Conservation (phyloP, 2,888 invertebrate species). For the Eurois occulta region DNA sequence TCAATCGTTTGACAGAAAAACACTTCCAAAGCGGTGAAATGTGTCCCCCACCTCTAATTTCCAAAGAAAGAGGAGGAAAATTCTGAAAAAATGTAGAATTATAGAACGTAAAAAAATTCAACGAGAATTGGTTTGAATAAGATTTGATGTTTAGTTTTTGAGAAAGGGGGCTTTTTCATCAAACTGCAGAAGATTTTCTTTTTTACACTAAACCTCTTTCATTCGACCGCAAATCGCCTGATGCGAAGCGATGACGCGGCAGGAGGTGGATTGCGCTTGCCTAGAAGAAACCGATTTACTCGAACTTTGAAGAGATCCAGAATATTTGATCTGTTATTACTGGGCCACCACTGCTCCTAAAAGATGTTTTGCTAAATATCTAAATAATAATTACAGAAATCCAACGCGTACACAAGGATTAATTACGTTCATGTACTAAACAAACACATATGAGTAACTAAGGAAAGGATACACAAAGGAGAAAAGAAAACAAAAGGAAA, state of each 20-base stretch:
- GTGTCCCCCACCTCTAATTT: no score
- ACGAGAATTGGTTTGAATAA: no score
- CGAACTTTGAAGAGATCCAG: neutral
- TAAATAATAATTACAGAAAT: conserved; percentile 3
- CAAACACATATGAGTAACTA: neutral
- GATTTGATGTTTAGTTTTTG: no score
- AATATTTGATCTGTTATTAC: neutral
- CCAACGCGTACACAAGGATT: neutral
- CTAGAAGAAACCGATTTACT: neutral
- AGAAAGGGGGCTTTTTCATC: no score
- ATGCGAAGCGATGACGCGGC: neutral
- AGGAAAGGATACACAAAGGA: conserved; percentile 5
- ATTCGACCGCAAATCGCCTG: neutral
- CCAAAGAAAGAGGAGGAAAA: no score
- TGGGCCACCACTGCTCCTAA: neutral
- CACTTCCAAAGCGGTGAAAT: no score
- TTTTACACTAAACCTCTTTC: no score
- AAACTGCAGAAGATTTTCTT: no score
- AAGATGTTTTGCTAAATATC: neutral
- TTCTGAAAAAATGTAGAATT: no score
- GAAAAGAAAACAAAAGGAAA: conserved; percentile 34
- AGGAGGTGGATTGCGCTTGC: neutral
- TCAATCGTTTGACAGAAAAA: no score
- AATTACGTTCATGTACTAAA: neutral
- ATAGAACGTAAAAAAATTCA: no score